Evolutionary conservation across 2,113 vertebrate genomes (phyloP).

Genomic region (Mustela lutreola): DNA sequence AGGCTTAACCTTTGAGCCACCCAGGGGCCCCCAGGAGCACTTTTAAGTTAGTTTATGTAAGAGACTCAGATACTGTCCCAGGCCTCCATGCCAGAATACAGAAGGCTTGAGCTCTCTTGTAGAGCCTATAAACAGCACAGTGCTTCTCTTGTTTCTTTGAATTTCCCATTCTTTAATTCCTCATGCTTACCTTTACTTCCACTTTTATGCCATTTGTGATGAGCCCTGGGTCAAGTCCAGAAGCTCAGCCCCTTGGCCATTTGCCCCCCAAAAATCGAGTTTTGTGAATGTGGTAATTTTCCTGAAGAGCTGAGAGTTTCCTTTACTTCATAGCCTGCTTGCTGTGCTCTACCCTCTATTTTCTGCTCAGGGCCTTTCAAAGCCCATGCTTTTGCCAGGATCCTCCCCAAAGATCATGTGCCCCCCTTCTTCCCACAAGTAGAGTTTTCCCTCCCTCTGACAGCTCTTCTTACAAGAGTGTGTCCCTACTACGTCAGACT

Average conservation of each 20-base stretch:
- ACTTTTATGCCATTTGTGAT: not conserved
- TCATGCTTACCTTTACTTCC: not conserved
- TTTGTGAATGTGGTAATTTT: not conserved
- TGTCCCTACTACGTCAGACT: not conserved
- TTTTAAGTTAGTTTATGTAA: conserved; percentile 23
- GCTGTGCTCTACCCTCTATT: not conserved
- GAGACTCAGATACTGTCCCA: not conserved
- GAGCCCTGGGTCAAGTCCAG: not conserved
- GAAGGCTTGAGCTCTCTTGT: not conserved
- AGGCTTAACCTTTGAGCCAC: too few species aligned
- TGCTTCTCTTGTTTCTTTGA: not conserved
- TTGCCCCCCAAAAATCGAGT: not conserved
- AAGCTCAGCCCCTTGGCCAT: not conserved
- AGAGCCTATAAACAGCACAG: not conserved
- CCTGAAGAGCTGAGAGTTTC: not conserved
- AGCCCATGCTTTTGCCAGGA: not conserved
- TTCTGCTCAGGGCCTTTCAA: not conserved
- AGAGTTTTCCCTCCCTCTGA: not conserved
- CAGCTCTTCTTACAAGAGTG: not conserved
- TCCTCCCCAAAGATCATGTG: not conserved
- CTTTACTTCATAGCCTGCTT: not conserved
- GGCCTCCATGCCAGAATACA: not conserved
- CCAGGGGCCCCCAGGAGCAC: not conserved
- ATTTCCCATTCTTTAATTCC: not conserved
- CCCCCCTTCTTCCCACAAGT: fast-evolving